Conservation (phyloP, 1,140 invertebrate species). For the Tetramorium parvispinum region DNA sequence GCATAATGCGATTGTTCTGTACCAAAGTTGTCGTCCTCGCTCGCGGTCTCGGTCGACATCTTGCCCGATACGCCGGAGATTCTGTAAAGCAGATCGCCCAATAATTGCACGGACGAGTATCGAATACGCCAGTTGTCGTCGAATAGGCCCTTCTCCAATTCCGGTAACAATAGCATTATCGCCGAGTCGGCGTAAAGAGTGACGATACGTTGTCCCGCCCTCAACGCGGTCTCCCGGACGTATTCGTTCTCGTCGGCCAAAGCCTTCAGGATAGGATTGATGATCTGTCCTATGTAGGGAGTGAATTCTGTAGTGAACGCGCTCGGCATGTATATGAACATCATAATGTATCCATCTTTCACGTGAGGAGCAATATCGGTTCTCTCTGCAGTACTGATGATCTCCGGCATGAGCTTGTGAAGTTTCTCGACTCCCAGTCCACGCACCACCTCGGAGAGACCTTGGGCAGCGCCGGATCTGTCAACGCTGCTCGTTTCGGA, state of each 20-base stretch:
- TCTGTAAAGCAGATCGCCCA: constrained; percentile 98
- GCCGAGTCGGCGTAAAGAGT: constrained; percentile 98
- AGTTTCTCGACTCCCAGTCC: constrained; percentile 98
- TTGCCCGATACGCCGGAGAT: constrained; percentile 99
- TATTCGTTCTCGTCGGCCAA: constrained; percentile 99
- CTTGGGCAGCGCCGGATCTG: constrained; percentile 98
- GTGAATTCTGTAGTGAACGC: constrained; percentile 98
- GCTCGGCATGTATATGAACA: constrained; percentile 99
- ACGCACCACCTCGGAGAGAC: constrained; percentile 96
- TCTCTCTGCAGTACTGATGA: constrained; percentile 97
- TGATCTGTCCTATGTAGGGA: constrained; percentile 98
- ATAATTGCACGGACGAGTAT: constrained; percentile 97
- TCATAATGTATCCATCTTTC: constrained; percentile 99
- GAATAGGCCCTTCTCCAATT: constrained; percentile 97
- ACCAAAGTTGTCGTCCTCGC: constrained; percentile 99
- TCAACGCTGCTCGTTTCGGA: constrained; percentile 98
- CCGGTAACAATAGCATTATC: constrained; percentile 96
- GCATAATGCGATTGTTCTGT: constrained; percentile 98
- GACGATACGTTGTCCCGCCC: constrained; percentile 98
- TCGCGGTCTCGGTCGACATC: constrained; percentile 99
- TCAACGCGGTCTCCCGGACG: constrained; percentile 98
- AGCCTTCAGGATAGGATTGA: constrained; percentile 98
- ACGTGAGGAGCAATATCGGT: constrained; percentile 98
- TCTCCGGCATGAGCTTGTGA: constrained; percentile 98
- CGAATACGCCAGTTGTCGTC: constrained; percentile 99